These are phyloP conservation scores for Sebastes vulpes DNA, from an alignment of 2,797 vertebrate genomes.

Conservation along the genomic window DNA sequence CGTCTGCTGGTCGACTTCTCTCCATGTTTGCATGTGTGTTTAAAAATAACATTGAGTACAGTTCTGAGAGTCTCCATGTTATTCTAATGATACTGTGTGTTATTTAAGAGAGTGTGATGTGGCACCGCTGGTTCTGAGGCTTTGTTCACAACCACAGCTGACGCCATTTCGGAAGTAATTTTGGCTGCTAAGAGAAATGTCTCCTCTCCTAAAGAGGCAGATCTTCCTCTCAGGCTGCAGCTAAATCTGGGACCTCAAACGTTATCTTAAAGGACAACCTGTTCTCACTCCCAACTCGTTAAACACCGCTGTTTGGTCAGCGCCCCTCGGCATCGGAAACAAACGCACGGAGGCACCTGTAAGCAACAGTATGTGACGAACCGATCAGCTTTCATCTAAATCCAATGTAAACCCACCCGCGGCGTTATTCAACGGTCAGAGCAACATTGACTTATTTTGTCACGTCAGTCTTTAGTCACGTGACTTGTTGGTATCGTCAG, in stretches of 20 bases:
- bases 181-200: neutral
- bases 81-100: neutral
- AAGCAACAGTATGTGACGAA: too few relatives aligned
- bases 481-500: too few relatives aligned
- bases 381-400: rapidly evolving
- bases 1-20: slow-evolving; percentile 3
- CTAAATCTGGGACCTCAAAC: neutral
- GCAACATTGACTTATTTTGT: too few relatives aligned
- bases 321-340: too few relatives aligned
- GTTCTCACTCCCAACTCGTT: too few relatives aligned
- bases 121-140: neutral
- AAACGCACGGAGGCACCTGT: too few relatives aligned
- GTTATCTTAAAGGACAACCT: neutral
- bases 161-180: neutral
- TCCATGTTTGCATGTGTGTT: neutral
- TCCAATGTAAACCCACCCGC: too few relatives aligned
- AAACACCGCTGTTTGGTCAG: too few relatives aligned
- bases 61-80: neutral
- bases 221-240: neutral
- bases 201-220: neutral
- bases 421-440: too few relatives aligned
- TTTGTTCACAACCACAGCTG: neutral
- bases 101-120: neutral
- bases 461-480: too few relatives aligned
- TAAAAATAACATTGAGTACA: neutral